Evolutionary conservation across 1,140 invertebrate genomes (phyloP), one percentile per base, ranked within the genome.

Genomic region (Microvelia longipes): DNA sequence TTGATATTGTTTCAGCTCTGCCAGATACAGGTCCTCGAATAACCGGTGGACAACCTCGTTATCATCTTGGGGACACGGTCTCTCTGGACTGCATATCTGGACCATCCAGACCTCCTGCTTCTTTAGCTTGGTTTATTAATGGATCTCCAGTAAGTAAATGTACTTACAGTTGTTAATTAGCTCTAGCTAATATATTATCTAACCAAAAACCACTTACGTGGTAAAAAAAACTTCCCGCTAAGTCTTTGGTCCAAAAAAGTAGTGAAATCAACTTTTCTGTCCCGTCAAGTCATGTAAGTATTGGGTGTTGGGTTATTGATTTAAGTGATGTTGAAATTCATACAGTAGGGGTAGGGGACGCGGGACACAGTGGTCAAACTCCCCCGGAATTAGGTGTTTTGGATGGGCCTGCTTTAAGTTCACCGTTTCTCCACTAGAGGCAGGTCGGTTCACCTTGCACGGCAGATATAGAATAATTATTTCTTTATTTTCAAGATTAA

Each of bases 71-170:
- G 0, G 91, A 93, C 75, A 82, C 84, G 5, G 89, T 93, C 13
- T 83, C 86, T 25, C 87, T 93, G 24, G 92, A 91, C 77, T 93
- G 92, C 79, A 91, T 90, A n/a, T 92, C 90, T 15, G 86, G 87
- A 24, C 82, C 85, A 73, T 93, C 91, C 15, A 87, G 91, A 76
- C 92, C 92, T 0, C 90, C 90, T 0, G 91, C 91, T 19, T 85
- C 88, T 72, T 83, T 94, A 28, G 85, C 85, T 66, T 94, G 92
- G 92, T 90, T 90, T 78, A 90, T 94, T 76, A 94, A 94, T 76
- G 90, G 89, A 50, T 88, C 92, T 74, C 86, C 87, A 75, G 90
- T 90, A 74, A 85, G 84, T 73, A 68, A 78, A n/a, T n/a, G n/a
- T n/a, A n/a, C n/a, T n/a, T n/a, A n/a, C n/a, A n/a, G n/a, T n/a